Percentiles rank a stretch among this genome's conserved stretches.
Evolutionary conservation across 2,888 invertebrate species (phyloP).

Genomic region (Nymphalis urticae): DNA sequence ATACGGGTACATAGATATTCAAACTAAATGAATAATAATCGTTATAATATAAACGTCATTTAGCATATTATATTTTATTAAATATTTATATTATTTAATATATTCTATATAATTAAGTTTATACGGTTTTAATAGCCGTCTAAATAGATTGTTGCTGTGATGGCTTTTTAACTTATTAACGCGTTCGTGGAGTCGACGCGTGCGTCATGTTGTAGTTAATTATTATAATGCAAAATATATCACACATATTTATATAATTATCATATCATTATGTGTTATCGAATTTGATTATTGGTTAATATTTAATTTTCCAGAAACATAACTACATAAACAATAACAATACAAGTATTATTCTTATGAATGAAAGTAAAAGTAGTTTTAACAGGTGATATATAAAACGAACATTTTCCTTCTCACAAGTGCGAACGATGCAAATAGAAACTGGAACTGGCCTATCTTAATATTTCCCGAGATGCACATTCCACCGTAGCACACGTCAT

Average conservation of each 20-base stretch:
- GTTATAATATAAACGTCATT: neutral
- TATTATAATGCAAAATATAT: neutral
- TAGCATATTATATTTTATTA: neutral
- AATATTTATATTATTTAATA: neutral
- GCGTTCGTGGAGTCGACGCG: neutral
- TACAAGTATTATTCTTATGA: neutral
- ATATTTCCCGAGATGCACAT: constrained; percentile 18
- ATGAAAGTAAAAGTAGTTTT: constrained; percentile 5
- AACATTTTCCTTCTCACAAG: constrained; percentile 10
- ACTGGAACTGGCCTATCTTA: constrained; percentile 23
- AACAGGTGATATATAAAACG: neutral
- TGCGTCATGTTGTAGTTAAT: constrained; percentile 4
- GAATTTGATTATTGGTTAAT: too few relatives aligned
- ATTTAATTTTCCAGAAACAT: too few relatives aligned
- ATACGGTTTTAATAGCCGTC: neutral
- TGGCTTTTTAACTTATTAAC: neutral
- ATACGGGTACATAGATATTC: too few relatives aligned
- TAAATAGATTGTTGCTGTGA: neutral
- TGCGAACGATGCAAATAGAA: constrained; percentile 1
- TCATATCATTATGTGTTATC: too few relatives aligned
- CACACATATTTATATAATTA: too few relatives aligned
- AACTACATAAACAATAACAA: too few relatives aligned
- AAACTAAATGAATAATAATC: neutral
- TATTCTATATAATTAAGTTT: neutral
- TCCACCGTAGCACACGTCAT: constrained; percentile 4